These are phyloP conservation scores for Enoplosus armatus DNA, from an alignment of 2,797 vertebrate genomes.

Conservation along the genomic window DNA sequence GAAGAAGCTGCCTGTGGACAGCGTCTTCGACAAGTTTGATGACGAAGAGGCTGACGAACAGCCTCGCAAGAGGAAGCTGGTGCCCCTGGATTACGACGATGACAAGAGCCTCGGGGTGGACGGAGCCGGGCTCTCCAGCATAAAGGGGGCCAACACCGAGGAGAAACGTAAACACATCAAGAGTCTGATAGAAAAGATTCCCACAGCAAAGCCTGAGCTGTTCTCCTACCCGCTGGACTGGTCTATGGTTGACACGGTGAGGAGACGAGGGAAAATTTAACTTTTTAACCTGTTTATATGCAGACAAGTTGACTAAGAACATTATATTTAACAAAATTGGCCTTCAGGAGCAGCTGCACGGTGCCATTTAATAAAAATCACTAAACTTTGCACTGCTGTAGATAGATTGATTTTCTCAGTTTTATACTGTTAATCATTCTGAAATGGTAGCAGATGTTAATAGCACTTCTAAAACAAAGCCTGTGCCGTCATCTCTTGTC, in stretches of 20 bases:
- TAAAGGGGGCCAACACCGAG: slow-evolving; percentile 95
- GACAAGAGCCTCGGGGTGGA: slow-evolving; percentile 89
- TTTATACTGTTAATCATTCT: background rate
- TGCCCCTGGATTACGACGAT: slow-evolving; percentile 97
- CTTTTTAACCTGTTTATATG: background rate
- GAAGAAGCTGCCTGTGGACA: slow-evolving; percentile 98
- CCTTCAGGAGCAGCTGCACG: background rate
- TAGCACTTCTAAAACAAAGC: background rate
- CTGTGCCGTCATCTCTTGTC: background rate
- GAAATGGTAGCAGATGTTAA: background rate
- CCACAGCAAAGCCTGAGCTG: slow-evolving; percentile 97
- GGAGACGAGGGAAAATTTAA: slow-evolving; percentile 4
- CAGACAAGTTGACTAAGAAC: background rate
- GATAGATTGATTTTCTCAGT: no score
- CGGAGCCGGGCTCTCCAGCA: slow-evolving; percentile 75
- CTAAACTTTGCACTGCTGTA: background rate
- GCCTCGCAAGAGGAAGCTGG: slow-evolving; percentile 96
- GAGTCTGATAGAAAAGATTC: slow-evolving; percentile 98
- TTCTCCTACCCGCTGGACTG: slow-evolving; percentile 98
- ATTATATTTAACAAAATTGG: background rate
- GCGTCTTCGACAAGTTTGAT: slow-evolving; percentile 98
- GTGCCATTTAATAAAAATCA: background rate
- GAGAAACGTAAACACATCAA: slow-evolving; percentile 99
- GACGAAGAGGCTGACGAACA: slow-evolving; percentile 97
- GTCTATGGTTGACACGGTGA: slow-evolving; percentile 87